Conservation (phyloP, 2,113 vertebrate genomes). For the Notothenia rossii region DNA sequence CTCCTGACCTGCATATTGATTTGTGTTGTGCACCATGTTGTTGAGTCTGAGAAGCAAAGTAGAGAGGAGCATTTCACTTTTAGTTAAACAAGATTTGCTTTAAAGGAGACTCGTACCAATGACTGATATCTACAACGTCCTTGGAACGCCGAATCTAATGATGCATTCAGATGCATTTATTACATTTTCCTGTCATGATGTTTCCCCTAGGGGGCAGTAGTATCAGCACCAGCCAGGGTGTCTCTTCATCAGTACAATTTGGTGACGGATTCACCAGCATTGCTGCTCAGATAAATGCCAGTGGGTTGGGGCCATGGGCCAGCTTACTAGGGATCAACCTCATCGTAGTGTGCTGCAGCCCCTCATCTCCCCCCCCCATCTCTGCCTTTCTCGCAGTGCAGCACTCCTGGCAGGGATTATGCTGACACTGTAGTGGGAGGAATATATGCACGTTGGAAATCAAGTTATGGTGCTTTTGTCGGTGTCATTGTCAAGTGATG, state of each 20-base stretch:
- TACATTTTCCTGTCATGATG: conserved; percentile 29
- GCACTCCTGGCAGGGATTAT: conserved; percentile 69
- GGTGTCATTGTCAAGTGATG: conserved; percentile 48
- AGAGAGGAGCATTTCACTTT: conserved; percentile 36
- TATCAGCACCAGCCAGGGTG: conserved; percentile 49
- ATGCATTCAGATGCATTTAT: conserved; percentile 47
- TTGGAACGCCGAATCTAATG: conserved; percentile 25
- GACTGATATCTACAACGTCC: conserved; percentile 47
- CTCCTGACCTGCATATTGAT: conserved; percentile 49
- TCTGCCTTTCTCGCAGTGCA: conserved; percentile 33
- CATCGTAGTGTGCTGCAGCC: conserved; percentile 42
- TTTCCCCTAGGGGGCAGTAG: conserved; percentile 74
- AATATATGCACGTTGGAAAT: conserved; percentile 65
- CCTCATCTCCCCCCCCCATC: conserved; percentile 21
- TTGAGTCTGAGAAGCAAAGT: conserved; percentile 44
- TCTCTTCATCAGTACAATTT: conserved; percentile 36
- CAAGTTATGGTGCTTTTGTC: conserved; percentile 71
- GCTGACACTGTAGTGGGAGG: conserved; percentile 63
- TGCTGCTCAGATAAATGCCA: conserved; percentile 64
- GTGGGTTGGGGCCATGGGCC: conserved; percentile 63
- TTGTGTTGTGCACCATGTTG: conserved; percentile 38
- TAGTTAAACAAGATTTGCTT: conserved; percentile 45
- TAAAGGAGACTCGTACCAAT: conserved; percentile 53
- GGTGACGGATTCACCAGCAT: conserved; percentile 39
- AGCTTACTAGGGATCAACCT: conserved; percentile 72